Percentiles rank a stretch among this genome's conserved stretches.
phyloP scores from a whole-genome alignment of 2,797 vertebrate species.

The Micropoecilia bifurca region DNA sequence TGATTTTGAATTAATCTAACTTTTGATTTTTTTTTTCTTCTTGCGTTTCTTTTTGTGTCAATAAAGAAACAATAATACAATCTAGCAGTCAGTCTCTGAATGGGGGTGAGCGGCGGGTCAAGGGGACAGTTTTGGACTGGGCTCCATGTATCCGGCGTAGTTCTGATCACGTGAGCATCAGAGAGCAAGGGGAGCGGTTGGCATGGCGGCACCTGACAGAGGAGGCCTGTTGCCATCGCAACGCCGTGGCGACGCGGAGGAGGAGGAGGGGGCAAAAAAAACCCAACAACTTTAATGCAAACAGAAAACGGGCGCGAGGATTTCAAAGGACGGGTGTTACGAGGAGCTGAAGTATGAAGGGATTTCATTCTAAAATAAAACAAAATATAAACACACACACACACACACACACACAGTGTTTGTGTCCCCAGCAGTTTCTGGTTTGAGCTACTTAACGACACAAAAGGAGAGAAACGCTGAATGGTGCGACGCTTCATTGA shows the following conservation, averaged over 20 bases:
- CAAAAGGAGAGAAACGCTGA: slow-evolving; percentile 62
- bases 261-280: slow-evolving; percentile 10
- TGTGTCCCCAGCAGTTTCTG: slow-evolving; percentile 57
- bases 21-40: not conserved
- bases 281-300: slow-evolving; percentile 15
- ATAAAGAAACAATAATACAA: not conserved
- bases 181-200: slow-evolving; percentile 49
- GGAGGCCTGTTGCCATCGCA: slow-evolving; percentile 77
- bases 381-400: slow-evolving; percentile 34
- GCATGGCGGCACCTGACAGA: slow-evolving; percentile 69
- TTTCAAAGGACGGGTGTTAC: slow-evolving; percentile 24
- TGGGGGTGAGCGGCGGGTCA: slow-evolving; percentile 22
- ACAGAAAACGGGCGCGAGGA: slow-evolving; percentile 26
- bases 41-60: not conserved
- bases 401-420: slow-evolving; percentile 39
- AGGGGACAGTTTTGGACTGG: not conserved
- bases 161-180: slow-evolving; percentile 62
- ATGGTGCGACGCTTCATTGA: slow-evolving; percentile 58
- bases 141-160: slow-evolving; percentile 26
- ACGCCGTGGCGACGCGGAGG: slow-evolving; percentile 35
- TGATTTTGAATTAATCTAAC: not conserved
- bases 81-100: slow-evolving; percentile 18
- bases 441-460: slow-evolving; percentile 58
- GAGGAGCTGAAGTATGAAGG: slow-evolving; percentile 33
- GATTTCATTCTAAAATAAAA: slow-evolving; percentile 37